Evolutionary conservation across 2,113 vertebrate species (phyloP), one percentile per base, ranked within the genome.

Genomic region (Carassius carassius): DNA sequence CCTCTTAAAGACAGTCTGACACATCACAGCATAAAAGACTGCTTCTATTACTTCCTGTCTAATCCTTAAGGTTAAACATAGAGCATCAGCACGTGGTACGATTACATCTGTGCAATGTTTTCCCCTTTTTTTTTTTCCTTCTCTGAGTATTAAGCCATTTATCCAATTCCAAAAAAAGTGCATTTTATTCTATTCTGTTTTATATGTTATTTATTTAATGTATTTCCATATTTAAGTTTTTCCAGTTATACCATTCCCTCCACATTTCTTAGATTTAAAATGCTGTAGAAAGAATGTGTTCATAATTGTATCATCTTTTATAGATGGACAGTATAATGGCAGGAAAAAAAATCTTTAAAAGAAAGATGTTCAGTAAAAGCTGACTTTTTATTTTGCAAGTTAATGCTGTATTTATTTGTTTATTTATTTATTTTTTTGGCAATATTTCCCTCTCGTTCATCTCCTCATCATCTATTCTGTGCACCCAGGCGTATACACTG

Each of bases 401-500:
- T 54, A 5, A 12, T 41, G 35, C 19, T n/a, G 56, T 60, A 21
- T 47, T 47, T 47, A 9, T 70, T 19, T 14, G 0, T 13, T 86
- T 78, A 29, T 29, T 29, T 29, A 29, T 29, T 83, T 87, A 88
- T 87, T 90, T 86, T 87, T 91, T 88, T 91, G 90, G 90, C 89
- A 89, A 83, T 83, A 86, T 92, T 91, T 92, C 92, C 93, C 92
- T 92, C 90, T 88, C 90, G 70, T 91, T 92, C 91, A 87, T 92
- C 91, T 92, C 87, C 93, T 94, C 94, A 94, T 95, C 93, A 94
- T 94, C 93, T 93, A 93, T 94, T 94, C 93, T 93, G 93, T 92
- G 94, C 92, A 94, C 91, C 89, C 92, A 94, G 90, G 91, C 92
- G 91, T 91, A 93, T 94, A 94, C 93, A 92, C 91, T 94, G 94